Evolutionary conservation across 2,888 invertebrate genomes (phyloP).

Genomic region (Pyrochroa serraticornis): DNA sequence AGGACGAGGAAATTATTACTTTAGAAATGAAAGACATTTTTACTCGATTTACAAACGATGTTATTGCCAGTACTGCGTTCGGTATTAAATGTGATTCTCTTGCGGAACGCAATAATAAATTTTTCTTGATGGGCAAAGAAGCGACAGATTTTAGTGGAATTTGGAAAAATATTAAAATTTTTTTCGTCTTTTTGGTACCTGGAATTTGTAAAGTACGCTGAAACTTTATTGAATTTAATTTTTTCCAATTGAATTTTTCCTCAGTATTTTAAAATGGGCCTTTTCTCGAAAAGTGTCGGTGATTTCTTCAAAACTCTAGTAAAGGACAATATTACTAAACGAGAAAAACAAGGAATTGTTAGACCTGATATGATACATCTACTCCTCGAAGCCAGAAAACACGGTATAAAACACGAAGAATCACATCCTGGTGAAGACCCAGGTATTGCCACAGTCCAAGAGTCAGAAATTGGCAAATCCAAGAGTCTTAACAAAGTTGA

Average conservation of each 20-base stretch:
- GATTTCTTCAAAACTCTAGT: too few relatives aligned
- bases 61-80: conserved; percentile 62
- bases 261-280: too few relatives aligned
- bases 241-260: too few relatives aligned
- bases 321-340: too few relatives aligned
- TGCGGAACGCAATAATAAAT: conserved; percentile 60
- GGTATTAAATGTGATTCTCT: conserved; percentile 64
- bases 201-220: conserved; percentile 23
- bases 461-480: conserved; percentile 15
- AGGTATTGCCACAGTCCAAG: conserved; percentile 37
- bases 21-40: conserved; percentile 59
- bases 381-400: conserved; percentile 56
- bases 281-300: too few relatives aligned
- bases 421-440: conserved; percentile 11
- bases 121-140: conserved; percentile 61
- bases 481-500: neutral
- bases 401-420: conserved; percentile 24
- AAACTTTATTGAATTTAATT: neutral
- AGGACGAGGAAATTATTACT: neutral
- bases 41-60: conserved; percentile 60
- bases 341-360: conserved; percentile 42
- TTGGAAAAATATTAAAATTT: conserved; percentile 31
- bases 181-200: conserved; percentile 27
- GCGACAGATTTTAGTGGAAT: conserved; percentile 50
- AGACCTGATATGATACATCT: conserved; percentile 65